Percentiles rank a stretch among this genome's conserved stretches.
phyloP scores from a whole-genome alignment of 2,888 invertebrate species.

The Parochlus steinenii region DNA sequence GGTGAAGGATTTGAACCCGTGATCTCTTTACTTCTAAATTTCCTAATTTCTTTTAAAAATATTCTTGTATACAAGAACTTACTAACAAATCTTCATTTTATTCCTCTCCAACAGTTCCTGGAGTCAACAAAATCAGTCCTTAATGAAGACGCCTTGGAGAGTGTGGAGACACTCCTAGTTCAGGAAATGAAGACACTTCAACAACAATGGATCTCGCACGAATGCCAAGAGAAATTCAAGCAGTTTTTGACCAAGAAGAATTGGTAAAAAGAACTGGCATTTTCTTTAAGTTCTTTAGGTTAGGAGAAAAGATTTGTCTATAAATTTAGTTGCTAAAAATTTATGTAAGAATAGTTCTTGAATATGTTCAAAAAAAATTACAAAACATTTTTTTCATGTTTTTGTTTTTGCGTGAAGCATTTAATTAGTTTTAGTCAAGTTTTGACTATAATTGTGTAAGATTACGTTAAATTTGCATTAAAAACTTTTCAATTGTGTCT shows the following conservation, averaged over 20 bases:
- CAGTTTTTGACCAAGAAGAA: constrained; percentile 19
- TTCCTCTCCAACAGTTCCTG: constrained; percentile 6
- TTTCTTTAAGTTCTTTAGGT: not conserved
- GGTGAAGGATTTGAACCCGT: constrained; percentile 4
- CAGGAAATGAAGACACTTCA: constrained; percentile 25
- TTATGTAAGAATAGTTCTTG: not conserved
- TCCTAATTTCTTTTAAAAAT: too few relatives aligned
- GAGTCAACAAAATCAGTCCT: constrained; percentile 9
- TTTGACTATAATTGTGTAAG: not conserved
- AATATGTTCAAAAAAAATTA: not conserved
- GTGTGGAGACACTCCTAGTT: constrained; percentile 19
- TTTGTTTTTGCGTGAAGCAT: not conserved
- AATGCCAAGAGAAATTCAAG: constrained; percentile 25
- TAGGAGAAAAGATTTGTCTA: not conserved
- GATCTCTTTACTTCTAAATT: constrained; percentile 1
- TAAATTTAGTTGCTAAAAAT: too few relatives aligned
- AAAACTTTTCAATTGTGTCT: too few relatives aligned
- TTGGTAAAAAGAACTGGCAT: constrained; percentile 15
- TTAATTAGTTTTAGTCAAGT: not conserved
- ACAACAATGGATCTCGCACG: constrained; percentile 25
- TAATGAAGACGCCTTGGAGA: constrained; percentile 6
- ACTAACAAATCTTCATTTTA: too few relatives aligned
- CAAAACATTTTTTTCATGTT: not conserved
- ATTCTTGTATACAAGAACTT: too few relatives aligned
- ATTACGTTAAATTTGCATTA: too few relatives aligned